Base-by-base conservation (phyloP, 1,140 invertebrate genomes). In the Zaprionus inermis region DNA sequence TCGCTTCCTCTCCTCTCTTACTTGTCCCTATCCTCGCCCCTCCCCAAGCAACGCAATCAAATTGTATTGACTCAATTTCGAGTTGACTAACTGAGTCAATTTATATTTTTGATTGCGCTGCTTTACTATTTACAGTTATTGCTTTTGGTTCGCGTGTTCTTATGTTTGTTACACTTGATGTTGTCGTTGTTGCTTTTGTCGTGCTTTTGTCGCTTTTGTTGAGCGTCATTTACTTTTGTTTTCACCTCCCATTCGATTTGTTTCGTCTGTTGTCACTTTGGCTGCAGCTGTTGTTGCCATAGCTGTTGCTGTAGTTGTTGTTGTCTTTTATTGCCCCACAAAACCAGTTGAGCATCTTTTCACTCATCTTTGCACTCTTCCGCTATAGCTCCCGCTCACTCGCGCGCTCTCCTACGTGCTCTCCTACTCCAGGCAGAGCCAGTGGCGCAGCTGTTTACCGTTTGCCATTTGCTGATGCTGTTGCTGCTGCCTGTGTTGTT, bases 21-120 rank as follows among this genome's bases (percentile, higher is more conserved):
- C n/a, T n/a, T n/a, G n/a, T n/a, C n/a, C n/a, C n/a, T n/a, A 7
- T 9, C 4, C 32, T 36, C 3, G 12, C 22, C 10, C n/a, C n/a
- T 44, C 11, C 20, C 32, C n/a, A 12, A 11, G 44, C 18, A 58
- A 56, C 16, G 28, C 16, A 61, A 41, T 72, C 64, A 74, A 34
- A 38, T 56, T 20, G 55, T 52, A 69, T 67, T 16, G 46, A 68
- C 18, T 63, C 70, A 75, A 54, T 74, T 77, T 88, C 46, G 64
- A 86, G 77, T 85, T 91, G 81, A 76, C 88, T 84, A 72, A 81
- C 82, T 91, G 78, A 84, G 83, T 91, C 89, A 91, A 83, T 91
- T 84, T 88, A 74, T 76, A 46, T 61, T 60, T 78, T 56, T 52
- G 66, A 75, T 85, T 78, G 73, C 68, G 70, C 58, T 66, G 56